A percentile compares a stretch with the other conserved stretches of the same genome.
Evolutionary conservation across 2,888 invertebrate species (phyloP).

Genomic region (Drosophila borborema): DNA sequence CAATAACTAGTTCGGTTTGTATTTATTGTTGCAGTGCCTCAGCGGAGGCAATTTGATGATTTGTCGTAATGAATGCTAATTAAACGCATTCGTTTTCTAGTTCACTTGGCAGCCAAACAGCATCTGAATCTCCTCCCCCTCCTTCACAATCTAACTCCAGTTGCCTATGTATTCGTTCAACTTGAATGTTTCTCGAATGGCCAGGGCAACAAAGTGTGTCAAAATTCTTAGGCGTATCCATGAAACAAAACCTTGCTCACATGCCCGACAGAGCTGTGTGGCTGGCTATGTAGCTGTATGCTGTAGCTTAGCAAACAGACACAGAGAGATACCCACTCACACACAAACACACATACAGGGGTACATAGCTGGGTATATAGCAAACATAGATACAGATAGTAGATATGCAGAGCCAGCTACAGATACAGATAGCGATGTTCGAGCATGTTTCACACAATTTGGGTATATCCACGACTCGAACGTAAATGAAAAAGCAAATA

Average conservation of each 20-base stretch:
- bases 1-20: constrained; percentile 59
- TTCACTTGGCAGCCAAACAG: constrained; percentile 65
- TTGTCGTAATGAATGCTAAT: constrained; percentile 83
- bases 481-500: constrained; percentile 80
- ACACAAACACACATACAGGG: constrained; percentile 3
- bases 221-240: constrained; percentile 71
- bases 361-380: constrained; percentile 20
- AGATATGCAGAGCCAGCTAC: constrained; percentile 39
- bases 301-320: constrained; percentile 30
- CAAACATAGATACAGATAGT: constrained; percentile 32
- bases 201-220: constrained; percentile 74
- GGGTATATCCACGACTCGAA: constrained; percentile 65
- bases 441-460: constrained; percentile 62
- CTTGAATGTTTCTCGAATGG: constrained; percentile 19
- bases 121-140: constrained; percentile 36
- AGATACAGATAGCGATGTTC: constrained; percentile 42
- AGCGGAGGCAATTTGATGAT: constrained; percentile 73
- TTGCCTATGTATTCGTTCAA: constrained; percentile 41
- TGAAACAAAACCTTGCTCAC: constrained; percentile 57
- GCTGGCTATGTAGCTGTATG: constrained; percentile 15
- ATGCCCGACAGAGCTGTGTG: constrained; percentile 12
- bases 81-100: constrained; percentile 80
- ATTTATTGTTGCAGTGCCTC: constrained; percentile 69
- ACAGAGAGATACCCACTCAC: constrained; percentile 12
- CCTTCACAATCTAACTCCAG: constrained; percentile 12